Evolutionary conservation across 2,888 invertebrate genomes (phyloP).

Genomic region (Brachylomia viminalis): DNA sequence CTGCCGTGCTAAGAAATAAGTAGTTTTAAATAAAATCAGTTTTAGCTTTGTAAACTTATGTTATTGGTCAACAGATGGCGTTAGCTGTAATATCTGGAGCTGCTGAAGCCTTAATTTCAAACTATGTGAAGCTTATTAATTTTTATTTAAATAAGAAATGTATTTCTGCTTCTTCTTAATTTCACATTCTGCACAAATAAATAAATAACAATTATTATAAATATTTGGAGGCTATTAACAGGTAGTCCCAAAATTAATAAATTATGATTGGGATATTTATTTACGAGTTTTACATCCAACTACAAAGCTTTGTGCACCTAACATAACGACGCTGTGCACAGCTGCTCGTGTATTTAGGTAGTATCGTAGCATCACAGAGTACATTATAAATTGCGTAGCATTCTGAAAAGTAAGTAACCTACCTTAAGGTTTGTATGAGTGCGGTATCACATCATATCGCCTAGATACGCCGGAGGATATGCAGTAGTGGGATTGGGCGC

Average conservation of each 20-base stretch:
- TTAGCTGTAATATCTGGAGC: background rate
- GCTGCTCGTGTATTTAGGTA: background rate
- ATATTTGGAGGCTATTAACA: no score
- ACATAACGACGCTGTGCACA: background rate
- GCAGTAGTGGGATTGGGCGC: background rate
- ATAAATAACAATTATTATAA: no score
- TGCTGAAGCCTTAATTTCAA: background rate
- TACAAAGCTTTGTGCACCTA: background rate
- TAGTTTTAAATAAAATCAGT: no score
- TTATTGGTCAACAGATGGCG: constrained; percentile 47
- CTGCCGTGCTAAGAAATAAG: no score
- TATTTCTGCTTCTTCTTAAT: no score
- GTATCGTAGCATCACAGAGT: background rate
- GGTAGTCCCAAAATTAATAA: no score
- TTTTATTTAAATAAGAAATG: no score
- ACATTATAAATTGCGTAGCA: no score
- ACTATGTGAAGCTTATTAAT: no score
- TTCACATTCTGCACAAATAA: no score
- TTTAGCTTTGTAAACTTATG: constrained; percentile 18
- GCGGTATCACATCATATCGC: background rate
- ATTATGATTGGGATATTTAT: background rate
- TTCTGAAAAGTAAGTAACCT: background rate
- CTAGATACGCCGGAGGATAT: background rate
- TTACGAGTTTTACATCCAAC: background rate
- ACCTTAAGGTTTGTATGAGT: background rate